A percentile compares a stretch with the other conserved stretches of the same genome.
These are phyloP conservation scores for Poecilia gillii DNA, from an alignment of 2,797 vertebrate genomes.

Conservation along the genomic window DNA sequence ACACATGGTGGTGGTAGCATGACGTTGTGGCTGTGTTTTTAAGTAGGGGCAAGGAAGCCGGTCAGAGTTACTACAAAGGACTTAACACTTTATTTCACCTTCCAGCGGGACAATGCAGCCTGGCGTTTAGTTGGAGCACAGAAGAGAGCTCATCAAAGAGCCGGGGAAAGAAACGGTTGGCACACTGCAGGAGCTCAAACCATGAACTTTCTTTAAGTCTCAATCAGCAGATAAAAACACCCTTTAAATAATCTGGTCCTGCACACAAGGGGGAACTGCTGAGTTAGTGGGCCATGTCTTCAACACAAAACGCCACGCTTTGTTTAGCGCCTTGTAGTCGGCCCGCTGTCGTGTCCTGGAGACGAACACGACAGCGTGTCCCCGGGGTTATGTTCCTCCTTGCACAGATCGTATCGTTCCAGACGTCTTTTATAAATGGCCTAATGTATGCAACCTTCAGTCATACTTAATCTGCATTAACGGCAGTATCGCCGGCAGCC, in stretches of 20 bases:
- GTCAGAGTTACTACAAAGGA: neutral
- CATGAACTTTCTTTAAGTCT: constrained; percentile 49
- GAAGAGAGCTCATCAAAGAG: constrained; percentile 59
- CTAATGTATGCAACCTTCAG: constrained; percentile 18
- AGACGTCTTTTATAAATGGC: constrained; percentile 26
- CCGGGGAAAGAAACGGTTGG: constrained; percentile 44
- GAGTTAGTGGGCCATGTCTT: constrained; percentile 6
- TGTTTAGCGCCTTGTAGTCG: constrained; percentile 2
- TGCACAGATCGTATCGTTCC: constrained; percentile 11
- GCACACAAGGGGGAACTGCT: constrained; percentile 13
- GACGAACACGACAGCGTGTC: neutral
- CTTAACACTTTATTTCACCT: no score
- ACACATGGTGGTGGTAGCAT: no score
- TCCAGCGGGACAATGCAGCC: neutral
- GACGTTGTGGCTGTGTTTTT: no score
- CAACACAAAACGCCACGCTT: neutral
- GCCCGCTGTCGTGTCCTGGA: neutral
- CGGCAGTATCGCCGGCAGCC: constrained; percentile 28
- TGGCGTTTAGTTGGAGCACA: constrained; percentile 29
- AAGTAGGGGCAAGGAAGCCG: neutral
- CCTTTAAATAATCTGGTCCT: constrained; percentile 30
- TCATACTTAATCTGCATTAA: constrained; percentile 36
- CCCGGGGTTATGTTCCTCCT: neutral
- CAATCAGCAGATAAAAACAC: constrained; percentile 51
- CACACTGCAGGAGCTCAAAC: constrained; percentile 51